Evolutionary conservation across 2,888 invertebrate genomes (phyloP).

Genomic region (Globia sparganii): DNA sequence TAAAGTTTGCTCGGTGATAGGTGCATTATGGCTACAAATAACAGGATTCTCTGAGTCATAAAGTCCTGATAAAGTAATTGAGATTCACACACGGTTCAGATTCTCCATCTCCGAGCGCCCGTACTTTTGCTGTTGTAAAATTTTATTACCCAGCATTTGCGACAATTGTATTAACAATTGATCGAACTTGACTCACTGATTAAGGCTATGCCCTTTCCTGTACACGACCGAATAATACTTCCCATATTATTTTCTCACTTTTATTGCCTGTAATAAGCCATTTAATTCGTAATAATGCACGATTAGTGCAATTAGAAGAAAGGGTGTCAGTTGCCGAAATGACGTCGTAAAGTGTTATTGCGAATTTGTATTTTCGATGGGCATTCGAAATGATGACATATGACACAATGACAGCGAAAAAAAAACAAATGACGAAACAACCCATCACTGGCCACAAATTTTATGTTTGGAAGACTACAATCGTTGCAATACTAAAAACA

Average conservation of each 20-base stretch:
- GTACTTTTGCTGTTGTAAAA: constrained; percentile 78
- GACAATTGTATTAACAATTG: constrained; percentile 78
- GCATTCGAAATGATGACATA: constrained; percentile 40
- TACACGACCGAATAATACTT: constrained; percentile 65
- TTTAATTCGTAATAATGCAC: constrained; percentile 63
- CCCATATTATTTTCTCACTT: constrained; percentile 73
- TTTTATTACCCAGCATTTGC: constrained; percentile 85
- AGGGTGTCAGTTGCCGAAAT: constrained; percentile 45
- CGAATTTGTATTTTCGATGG: constrained; percentile 29
- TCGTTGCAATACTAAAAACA: constrained; percentile 19
- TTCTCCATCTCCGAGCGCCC: constrained; percentile 34
- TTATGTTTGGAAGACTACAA: constrained; percentile 18
- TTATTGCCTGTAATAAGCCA: constrained; percentile 77
- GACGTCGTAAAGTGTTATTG: constrained; percentile 43
- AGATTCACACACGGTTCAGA: constrained; percentile 34
- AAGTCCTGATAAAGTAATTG: constrained; percentile 54
- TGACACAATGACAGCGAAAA: background rate
- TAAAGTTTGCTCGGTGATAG: background rate
- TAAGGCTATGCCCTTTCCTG: constrained; percentile 73
- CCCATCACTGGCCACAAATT: background rate
- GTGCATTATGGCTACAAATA: constrained; percentile 25
- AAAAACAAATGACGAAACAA: background rate
- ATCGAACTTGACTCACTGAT: constrained; percentile 72
- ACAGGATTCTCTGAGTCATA: constrained; percentile 31
- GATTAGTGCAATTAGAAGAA: constrained; percentile 57